Evolutionary conservation across 92 coral and sea anemone species (phyloP).

Genomic region (Palythoa heliodiscus): DNA sequence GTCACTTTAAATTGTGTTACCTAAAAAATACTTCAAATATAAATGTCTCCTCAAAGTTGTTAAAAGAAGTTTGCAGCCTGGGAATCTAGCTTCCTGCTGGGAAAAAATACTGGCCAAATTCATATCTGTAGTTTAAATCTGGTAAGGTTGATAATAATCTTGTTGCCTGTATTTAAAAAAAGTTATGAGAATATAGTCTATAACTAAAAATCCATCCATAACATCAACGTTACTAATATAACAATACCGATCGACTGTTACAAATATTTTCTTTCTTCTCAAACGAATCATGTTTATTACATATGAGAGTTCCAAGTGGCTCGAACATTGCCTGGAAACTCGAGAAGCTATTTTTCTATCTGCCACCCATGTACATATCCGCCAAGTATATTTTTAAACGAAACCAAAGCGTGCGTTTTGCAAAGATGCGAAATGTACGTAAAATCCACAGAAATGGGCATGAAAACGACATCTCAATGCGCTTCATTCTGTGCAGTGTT

Average conservation of each 20-base stretch:
- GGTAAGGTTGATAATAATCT: too few relatives aligned
- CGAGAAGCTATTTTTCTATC: background rate
- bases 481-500: background rate
- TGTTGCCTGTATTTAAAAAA: too few relatives aligned
- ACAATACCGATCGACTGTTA: background rate
- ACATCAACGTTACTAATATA: background rate
- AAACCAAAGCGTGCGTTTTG: background rate
- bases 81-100: too few relatives aligned
- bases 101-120: too few relatives aligned
- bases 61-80: background rate
- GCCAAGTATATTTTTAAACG: background rate
- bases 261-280: background rate
- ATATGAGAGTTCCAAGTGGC: background rate
- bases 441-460: slow-evolving; percentile 11
- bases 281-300: background rate
- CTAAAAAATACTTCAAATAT: background rate
- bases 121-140: too few relatives aligned
- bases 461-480: background rate
- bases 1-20: slow-evolving; percentile 31
- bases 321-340: background rate
- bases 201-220: background rate
- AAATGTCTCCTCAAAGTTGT: background rate
- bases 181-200: background rate
- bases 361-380: background rate
- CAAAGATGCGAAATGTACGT: slow-evolving; percentile 21